A percentile compares a stretch with the other conserved stretches of the same genome.
phyloP scores from a whole-genome alignment of 2,797 vertebrate species.

The Coregonus sp. region DNA sequence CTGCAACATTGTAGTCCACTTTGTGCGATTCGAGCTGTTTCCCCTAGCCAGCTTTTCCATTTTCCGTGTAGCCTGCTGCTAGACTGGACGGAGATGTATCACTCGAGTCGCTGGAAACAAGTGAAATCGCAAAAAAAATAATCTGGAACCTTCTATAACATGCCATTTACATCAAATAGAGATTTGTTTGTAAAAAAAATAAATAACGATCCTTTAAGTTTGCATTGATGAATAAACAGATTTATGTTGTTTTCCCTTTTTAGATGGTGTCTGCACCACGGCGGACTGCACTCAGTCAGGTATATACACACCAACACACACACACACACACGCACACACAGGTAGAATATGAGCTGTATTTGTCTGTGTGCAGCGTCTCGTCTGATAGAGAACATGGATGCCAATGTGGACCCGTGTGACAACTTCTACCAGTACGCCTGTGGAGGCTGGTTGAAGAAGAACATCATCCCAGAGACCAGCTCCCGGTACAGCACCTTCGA shows the following conservation, averaged over 20 bases:
- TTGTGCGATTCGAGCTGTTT: no score
- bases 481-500: constrained; percentile 94
- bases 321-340: neutral
- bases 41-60: no score
- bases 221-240: constrained; percentile 4
- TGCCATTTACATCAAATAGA: no score
- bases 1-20: no score
- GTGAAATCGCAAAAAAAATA: no score
- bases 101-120: no score
- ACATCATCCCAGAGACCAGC: constrained; percentile 93
- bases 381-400: constrained; percentile 93
- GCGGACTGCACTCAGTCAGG: constrained; percentile 92
- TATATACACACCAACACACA: constrained; percentile 65
- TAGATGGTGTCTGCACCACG: constrained; percentile 90
- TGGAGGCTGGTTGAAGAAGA: constrained; percentile 92
- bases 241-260: constrained; percentile 55
- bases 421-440: constrained; percentile 95
- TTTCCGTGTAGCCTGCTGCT: no score
- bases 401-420: constrained; percentile 79
- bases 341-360: neutral
- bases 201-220: neutral
- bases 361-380: constrained; percentile 81
- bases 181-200: no score
- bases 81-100: no score
- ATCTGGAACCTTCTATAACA: no score